Conservation (phyloP, 2,797 vertebrate species). For the Spinus pinus region DNA sequence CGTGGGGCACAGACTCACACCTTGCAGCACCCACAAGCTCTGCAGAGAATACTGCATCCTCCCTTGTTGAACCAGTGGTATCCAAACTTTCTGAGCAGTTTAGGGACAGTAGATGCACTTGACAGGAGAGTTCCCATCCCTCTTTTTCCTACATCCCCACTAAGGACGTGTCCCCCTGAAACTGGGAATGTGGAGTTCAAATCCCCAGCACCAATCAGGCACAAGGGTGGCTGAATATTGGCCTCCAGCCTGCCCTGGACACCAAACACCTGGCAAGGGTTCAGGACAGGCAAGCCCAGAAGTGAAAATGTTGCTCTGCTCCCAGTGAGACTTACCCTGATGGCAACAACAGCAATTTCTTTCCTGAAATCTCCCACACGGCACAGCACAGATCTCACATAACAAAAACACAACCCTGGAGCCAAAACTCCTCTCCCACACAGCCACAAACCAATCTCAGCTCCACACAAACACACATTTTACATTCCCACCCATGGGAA, state of each 20-base stretch:
- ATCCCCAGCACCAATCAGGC: accelerated
- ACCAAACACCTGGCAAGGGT: neutral
- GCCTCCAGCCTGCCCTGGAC: neutral
- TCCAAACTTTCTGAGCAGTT: neutral
- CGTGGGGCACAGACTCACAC: accelerated
- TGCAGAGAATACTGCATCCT: neutral
- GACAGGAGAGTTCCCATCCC: neutral
- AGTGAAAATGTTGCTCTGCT: neutral
- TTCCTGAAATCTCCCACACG: neutral
- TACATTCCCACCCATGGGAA: neutral
- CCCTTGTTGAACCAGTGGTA: accelerated
- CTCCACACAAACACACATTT: neutral
- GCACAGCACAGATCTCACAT: neutral
- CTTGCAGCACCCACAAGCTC: neutral
- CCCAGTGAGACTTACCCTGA: accelerated
- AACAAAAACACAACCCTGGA: neutral
- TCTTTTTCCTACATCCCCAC: neutral
- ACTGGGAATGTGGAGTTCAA: neutral
- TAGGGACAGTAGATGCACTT: neutral
- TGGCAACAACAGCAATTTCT: neutral
- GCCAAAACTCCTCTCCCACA: slow-evolving; percentile 1
- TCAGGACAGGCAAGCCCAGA: neutral
- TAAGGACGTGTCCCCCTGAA: accelerated
- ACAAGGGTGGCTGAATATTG: neutral
- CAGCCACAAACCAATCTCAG: neutral